Conservation (phyloP, 2,797 vertebrate genomes). For the Meriones psammophilus region DNA sequence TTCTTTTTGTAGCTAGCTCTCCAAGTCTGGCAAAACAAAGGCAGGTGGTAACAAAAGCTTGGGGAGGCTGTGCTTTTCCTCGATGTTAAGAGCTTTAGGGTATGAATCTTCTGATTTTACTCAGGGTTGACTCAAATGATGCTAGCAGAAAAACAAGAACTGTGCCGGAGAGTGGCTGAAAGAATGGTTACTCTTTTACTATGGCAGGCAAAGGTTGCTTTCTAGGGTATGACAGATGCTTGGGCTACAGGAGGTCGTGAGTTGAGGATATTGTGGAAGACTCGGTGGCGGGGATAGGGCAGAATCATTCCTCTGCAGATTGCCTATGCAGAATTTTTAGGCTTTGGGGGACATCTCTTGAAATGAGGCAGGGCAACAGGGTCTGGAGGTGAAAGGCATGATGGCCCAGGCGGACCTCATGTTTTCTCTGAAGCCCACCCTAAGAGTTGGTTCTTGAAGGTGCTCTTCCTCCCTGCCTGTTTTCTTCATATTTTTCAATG, state of each 20-base stretch:
- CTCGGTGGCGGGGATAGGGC: not conserved
- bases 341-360: not conserved
- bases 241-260: constrained; percentile 13
- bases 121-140: not conserved
- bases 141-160: not conserved
- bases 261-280: not conserved
- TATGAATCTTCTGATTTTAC: not conserved
- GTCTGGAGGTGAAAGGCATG: not conserved
- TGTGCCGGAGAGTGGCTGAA: not conserved
- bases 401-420: not conserved
- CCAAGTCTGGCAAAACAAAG: constrained; percentile 37
- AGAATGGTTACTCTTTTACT: not conserved
- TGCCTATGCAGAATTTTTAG: not conserved
- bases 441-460: not conserved
- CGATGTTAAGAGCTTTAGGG: not conserved
- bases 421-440: not conserved
- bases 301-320: not conserved
- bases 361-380: not conserved
- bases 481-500: not conserved
- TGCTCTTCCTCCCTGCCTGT: not conserved
- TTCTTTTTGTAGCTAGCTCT: not conserved
- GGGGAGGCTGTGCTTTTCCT: not conserved
- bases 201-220: not conserved
- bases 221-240: not conserved
- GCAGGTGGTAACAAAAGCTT: not conserved